phyloP scores from a whole-genome alignment of 2,888 invertebrate species.

The Synergus itoensis region DNA sequence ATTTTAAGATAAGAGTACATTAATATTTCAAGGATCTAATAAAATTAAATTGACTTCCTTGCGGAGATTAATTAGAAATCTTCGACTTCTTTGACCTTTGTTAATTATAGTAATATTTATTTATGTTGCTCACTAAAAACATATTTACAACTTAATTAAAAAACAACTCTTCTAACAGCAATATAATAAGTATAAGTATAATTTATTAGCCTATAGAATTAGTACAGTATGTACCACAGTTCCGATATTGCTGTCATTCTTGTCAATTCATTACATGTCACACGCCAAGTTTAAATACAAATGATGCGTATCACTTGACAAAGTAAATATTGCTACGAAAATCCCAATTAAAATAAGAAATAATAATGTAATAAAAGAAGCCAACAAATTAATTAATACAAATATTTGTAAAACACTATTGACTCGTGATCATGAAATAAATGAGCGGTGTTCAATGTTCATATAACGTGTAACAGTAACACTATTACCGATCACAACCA shows the following conservation, averaged over 20 bases:
- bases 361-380: not conserved
- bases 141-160: not conserved
- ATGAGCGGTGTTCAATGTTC: not conserved
- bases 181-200: not conserved
- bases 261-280: no score
- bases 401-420: constrained; percentile 25
- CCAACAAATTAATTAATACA: not conserved
- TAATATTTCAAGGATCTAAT: not conserved
- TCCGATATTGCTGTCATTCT: no score
- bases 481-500: constrained; percentile 24
- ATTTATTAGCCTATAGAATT: not conserved
- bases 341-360: not conserved
- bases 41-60: not conserved
- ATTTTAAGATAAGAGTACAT: not conserved
- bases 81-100: not conserved
- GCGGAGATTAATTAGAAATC: not conserved
- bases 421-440: constrained; percentile 19
- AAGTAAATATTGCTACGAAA: not conserved
- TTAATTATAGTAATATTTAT: not conserved
- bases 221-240: no score
- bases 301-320: not conserved
- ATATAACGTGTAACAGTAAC: constrained; percentile 22
- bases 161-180: not conserved
- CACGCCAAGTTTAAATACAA: not conserved
- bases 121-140: no score